Conservation (phyloP, 2,113 vertebrate genomes). For the Colinus virginianus region DNA sequence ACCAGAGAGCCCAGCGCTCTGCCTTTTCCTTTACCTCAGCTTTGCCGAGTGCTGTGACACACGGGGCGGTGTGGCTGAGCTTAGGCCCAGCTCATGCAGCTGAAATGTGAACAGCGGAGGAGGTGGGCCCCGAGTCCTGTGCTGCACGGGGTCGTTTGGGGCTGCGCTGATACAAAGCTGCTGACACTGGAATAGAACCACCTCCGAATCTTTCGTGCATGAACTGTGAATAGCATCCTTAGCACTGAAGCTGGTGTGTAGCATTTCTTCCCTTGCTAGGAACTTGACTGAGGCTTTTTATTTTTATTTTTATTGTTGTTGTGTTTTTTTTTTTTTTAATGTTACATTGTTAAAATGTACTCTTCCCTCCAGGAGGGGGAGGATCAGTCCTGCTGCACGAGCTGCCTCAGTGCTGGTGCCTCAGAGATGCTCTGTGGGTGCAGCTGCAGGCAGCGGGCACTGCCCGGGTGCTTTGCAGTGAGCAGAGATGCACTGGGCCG, state of each 20-base stretch:
- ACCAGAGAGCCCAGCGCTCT: rapidly evolving
- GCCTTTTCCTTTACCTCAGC: rapidly evolving
- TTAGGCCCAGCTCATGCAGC: rapidly evolving
- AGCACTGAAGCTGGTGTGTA: not conserved
- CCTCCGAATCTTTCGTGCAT: not conserved
- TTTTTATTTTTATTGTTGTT: not conserved
- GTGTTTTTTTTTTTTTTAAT: not conserved
- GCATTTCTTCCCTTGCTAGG: not conserved
- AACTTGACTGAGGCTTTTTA: not conserved
- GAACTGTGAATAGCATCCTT: not conserved
- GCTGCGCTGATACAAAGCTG: rapidly evolving
- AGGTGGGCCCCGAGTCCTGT: rapidly evolving
- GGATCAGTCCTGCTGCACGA: not conserved
- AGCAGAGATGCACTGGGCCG: not conserved
- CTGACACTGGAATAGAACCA: not conserved
- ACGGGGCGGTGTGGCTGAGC: rapidly evolving
- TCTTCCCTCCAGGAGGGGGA: not conserved
- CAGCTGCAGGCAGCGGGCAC: rapidly evolving
- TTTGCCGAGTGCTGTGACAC: rapidly evolving
- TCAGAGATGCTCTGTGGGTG: not conserved
- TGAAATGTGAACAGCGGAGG: not conserved
- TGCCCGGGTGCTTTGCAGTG: not conserved
- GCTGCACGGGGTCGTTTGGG: rapidly evolving
- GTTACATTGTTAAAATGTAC: not conserved
- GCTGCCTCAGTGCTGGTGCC: rapidly evolving